Base-by-base conservation (phyloP, 1,140 invertebrate genomes). In the Sinella curviseta region DNA sequence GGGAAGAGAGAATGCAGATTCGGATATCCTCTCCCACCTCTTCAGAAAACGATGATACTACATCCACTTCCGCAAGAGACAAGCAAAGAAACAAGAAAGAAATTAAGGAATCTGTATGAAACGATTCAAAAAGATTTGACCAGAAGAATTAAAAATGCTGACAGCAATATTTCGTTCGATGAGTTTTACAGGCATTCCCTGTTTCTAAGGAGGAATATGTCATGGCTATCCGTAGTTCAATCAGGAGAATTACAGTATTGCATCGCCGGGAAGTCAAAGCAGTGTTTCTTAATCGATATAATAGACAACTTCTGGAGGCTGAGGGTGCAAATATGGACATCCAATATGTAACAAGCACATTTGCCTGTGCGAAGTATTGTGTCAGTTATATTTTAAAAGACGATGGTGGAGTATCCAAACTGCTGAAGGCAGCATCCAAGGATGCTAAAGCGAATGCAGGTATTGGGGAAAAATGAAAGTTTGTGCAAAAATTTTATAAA, bases 291-390 rank as follows among this genome's bases (percentile, higher is more conserved):
- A 86, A 86, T 82, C 67, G 77, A 54, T 86, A 84, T 70, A 85
- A 84, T 78, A 57, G 24, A 57, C 78, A 78, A 77, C 78, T 86
- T n/a, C 55, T 85, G 54, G 24, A 76, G 4, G 67, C 84, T 20
- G 84, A 82, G 78, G 28, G 73, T 60, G 85, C 80, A 20, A 86
- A 86, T 67, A 85, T 86, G 82, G 86, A 86, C 57, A 84, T 86
- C 54, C 86, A 85, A 73, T 85, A 81, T 78, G 77, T 85, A 20
- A 75, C 84, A 30, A 84, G 85, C 70, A 34, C 81, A 28, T 85
- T 84, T 78, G 82, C 84, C n/a, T 85, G 84, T 74, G 80, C 77
- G 0, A 78, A 60, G 1, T 85, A 85, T 54, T 79, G 81, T 54
- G 81, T 82, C 0, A 79, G 80, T 39, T 74, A n/a, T n/a, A n/a